These are phyloP conservation scores for Nothoprocta pentlandii DNA, from an alignment of 2,113 vertebrate species.

Conservation along the genomic window DNA sequence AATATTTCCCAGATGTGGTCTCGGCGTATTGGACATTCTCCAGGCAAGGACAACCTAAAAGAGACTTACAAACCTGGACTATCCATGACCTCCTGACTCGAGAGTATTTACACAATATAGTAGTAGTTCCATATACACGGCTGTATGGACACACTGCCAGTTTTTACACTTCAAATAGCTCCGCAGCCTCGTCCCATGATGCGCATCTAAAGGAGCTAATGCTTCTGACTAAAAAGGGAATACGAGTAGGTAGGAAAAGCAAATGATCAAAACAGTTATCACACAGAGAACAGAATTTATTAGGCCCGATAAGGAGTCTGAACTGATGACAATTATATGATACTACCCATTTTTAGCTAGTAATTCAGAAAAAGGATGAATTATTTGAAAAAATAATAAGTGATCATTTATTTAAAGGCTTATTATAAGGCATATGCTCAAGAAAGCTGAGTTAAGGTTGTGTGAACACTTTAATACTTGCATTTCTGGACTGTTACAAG, in stretches of 20 bases:
- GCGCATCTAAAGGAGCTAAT: background rate
- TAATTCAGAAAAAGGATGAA: constrained; percentile 52
- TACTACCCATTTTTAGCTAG: constrained; percentile 48
- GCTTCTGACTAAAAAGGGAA: background rate
- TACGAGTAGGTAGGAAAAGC: constrained; percentile 23
- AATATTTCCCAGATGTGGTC: background rate
- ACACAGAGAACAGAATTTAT: background rate
- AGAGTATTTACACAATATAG: background rate
- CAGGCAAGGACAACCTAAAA: background rate
- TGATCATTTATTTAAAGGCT: constrained; percentile 62
- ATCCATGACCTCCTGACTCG: rapidly evolving
- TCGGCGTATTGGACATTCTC: background rate
- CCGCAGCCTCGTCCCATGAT: background rate
- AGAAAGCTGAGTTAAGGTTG: background rate
- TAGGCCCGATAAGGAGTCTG: background rate
- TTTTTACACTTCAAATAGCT: background rate
- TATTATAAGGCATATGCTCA: background rate
- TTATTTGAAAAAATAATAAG: constrained; percentile 61
- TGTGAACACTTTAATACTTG: background rate
- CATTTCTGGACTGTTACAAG: background rate
- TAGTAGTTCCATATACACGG: background rate
- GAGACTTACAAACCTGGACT: background rate
- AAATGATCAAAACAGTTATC: constrained; percentile 48
- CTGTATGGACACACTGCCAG: background rate
- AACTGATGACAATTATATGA: constrained; percentile 53